Conservation (phyloP, 2,888 invertebrate genomes). For the Aquatica leii region DNA sequence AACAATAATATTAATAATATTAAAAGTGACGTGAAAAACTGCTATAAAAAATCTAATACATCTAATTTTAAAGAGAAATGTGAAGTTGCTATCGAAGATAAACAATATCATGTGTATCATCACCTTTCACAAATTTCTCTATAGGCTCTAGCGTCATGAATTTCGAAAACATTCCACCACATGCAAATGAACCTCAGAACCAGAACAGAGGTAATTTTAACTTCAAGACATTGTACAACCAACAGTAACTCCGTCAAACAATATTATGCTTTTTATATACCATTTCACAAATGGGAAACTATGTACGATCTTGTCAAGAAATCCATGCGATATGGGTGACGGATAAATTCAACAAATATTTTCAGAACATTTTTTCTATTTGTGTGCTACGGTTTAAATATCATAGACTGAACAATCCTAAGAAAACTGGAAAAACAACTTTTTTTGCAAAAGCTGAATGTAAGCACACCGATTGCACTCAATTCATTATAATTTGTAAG, state of each 20-base stretch:
- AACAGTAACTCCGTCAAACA: background rate
- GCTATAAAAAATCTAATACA: background rate
- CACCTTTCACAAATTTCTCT: no score
- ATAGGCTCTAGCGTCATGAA: no score
- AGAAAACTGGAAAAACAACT: background rate
- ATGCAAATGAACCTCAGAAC: no score
- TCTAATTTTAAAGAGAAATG: background rate
- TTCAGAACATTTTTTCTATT: slow-evolving; percentile 1
- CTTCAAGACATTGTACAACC: background rate
- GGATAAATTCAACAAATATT: background rate
- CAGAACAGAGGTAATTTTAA: no score
- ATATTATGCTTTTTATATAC: background rate
- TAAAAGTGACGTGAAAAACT: background rate
- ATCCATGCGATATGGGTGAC: slow-evolving; percentile 3
- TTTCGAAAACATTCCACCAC: no score
- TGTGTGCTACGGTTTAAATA: slow-evolving; percentile 10
- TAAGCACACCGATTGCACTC: slow-evolving; percentile 3
- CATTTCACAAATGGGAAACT: background rate
- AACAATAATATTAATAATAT: background rate
- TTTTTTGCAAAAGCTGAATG: slow-evolving; percentile 13
- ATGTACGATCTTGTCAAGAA: background rate
- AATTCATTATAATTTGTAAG: background rate
- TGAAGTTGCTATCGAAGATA: background rate
- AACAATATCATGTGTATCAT: no score
- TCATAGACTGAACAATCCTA: background rate